Evolutionary conservation across 2,888 invertebrate genomes (phyloP).

Genomic region (Meteorus cinctellus): DNA sequence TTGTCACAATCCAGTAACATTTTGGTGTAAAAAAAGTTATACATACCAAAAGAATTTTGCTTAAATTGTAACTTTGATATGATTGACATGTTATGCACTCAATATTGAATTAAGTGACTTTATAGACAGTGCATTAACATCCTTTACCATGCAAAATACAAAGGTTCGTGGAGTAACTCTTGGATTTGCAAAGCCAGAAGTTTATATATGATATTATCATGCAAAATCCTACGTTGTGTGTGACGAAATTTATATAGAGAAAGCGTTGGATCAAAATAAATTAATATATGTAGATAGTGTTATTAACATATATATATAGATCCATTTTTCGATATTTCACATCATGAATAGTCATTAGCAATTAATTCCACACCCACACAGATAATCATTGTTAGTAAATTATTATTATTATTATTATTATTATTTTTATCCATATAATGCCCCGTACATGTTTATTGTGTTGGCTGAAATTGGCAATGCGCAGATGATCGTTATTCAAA

Average conservation of each 20-base stretch:
- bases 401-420: not conserved
- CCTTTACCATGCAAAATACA: no score
- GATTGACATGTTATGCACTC: no score
- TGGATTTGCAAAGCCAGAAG: no score
- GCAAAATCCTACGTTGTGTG: not conserved
- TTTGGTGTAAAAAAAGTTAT: no score
- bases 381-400: not conserved
- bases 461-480: not conserved
- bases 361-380: not conserved
- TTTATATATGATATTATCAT: no score
- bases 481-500: not conserved
- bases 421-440: not conserved
- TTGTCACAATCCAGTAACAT: no score
- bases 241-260: not conserved
- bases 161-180: no score
- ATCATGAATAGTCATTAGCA: conserved; percentile 14
- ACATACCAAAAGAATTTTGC: no score
- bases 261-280: not conserved
- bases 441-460: not conserved
- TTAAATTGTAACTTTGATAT: no score
- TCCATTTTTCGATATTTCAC: not conserved
- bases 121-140: no score
- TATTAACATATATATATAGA: not conserved
- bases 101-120: no score
- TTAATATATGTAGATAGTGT: not conserved